Percentiles rank a stretch among this genome's conserved stretches.
phyloP scores from a whole-genome alignment of 2,797 vertebrate genomes.

The Pseudocheirus occidentalis region DNA sequence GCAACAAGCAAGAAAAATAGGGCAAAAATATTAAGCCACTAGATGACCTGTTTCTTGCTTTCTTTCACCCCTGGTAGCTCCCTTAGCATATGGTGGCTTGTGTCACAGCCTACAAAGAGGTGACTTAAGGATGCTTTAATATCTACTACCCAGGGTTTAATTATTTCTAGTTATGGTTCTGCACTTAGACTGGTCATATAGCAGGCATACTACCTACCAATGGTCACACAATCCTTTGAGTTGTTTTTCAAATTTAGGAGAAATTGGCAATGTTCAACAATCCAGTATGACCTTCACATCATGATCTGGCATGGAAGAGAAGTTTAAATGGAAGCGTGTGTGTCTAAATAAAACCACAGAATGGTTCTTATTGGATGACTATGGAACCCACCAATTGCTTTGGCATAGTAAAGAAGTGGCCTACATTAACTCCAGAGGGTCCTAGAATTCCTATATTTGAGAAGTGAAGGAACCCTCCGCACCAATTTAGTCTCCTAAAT shows the following conservation, averaged over 20 bases:
- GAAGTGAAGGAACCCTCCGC: background rate
- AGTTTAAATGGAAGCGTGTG: background rate
- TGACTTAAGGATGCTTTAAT: background rate
- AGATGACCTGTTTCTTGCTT: background rate
- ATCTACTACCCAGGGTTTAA: background rate
- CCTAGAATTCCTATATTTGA: background rate
- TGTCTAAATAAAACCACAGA: background rate
- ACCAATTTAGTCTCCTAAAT: background rate
- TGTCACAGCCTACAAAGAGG: background rate
- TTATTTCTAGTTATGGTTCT: background rate
- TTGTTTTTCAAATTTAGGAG: background rate
- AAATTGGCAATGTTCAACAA: background rate
- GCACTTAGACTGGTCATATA: background rate
- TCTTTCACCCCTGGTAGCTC: background rate
- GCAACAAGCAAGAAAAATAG: background rate
- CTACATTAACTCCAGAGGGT: background rate
- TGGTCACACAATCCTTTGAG: background rate
- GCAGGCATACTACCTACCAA: background rate
- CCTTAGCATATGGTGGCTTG: background rate
- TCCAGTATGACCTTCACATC: background rate
- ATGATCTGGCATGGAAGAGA: background rate
- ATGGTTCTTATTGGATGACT: background rate
- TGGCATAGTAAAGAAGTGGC: background rate
- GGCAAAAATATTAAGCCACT: background rate
- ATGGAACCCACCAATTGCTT: background rate